Evolutionary conservation across 1,140 invertebrate genomes (phyloP), one percentile per base, ranked within the genome.

Genomic region (Drosophila parabipectinata): DNA sequence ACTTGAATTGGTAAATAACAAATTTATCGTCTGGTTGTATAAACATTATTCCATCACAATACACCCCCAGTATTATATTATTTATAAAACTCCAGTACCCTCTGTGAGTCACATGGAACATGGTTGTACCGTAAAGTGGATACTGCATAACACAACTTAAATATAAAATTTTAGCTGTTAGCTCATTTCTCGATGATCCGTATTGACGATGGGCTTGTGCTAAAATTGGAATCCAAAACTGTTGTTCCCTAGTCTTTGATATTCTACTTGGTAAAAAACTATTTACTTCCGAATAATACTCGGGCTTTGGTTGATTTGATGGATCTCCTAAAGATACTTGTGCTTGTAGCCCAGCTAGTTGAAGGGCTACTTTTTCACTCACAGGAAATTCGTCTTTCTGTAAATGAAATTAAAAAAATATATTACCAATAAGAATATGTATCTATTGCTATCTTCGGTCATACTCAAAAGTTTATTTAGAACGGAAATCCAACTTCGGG

Each of bases 121-220:
- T 95, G 0, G 98, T 98, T 52, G 97, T 98, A 2, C 98, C 98
- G 90, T 99, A 99, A 1, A 99, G 93, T 0, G 98, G 97, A 92
- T 98, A 99, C 92, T 99, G 98, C 97, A 98, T 99, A 1, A 99
- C 98, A 88, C 98, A 98, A 0, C 97, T 98, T 48, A 99, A 92
- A 92, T 99, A 99, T 76, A 98, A 94, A 7, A 98, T 97, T 92
- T 98, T 98, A 1, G 97, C 97, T 3, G 98, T 97, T 26, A 98
- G 91, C 88, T 98, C 97, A 5, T 96, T 95, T 75, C 98, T 96
- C 0, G 97, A 97, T 3, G 96, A 95, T 30, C 98, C 98, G 90
- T 98, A 99, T 90, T 97, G 96, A 18, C 95, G 93, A 92, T 98
- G 97, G 1, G 97, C 97, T 93, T 97, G 96, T 5, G 96, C 95